Evolutionary conservation across 64 coral and sea anemone species (phyloP).

Genomic region (Acropora tenuis): DNA sequence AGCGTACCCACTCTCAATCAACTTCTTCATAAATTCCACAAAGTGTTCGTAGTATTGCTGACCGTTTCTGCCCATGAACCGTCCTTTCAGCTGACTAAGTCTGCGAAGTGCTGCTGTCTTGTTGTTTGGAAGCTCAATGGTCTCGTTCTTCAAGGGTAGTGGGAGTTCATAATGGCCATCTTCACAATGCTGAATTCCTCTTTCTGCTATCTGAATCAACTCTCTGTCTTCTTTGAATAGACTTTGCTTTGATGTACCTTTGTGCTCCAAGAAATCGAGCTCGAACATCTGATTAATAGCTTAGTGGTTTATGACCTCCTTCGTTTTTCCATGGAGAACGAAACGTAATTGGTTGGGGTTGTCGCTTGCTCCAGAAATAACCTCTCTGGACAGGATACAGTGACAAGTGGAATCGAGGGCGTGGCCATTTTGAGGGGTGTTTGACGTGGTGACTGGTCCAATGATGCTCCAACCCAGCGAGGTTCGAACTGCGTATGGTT

Average conservation of each 20-base stretch:
- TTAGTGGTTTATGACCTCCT: conserved; percentile 51
- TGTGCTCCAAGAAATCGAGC: conserved; percentile 45
- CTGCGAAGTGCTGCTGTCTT: not conserved
- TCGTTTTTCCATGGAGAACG: not conserved
- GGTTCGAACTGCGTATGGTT: conserved; percentile 80
- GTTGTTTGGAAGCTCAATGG: conserved; percentile 31
- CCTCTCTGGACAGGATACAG: not conserved
- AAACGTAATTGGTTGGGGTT: not conserved
- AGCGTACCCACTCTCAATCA: conserved; percentile 53
- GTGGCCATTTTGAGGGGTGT: not conserved
- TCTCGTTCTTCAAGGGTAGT: conserved; percentile 21
- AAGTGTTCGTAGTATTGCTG: conserved; percentile 43
- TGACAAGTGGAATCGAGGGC: not conserved
- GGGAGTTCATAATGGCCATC: conserved; percentile 74
- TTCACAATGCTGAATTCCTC: not conserved
- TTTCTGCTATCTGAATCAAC: not conserved
- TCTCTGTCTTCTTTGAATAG: conserved; percentile 39
- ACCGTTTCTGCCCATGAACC: not conserved
- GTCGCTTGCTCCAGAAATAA: not conserved
- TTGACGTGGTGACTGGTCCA: conserved; percentile 29
- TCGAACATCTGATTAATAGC: conserved; percentile 28
- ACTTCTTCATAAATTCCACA: conserved; percentile 40
- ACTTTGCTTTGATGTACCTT: not conserved
- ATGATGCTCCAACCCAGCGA: conserved; percentile 78
- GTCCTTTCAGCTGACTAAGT: conserved; percentile 35